Conservation (phyloP, 2,888 invertebrate species). For the Catotricha subobsoleta region DNA sequence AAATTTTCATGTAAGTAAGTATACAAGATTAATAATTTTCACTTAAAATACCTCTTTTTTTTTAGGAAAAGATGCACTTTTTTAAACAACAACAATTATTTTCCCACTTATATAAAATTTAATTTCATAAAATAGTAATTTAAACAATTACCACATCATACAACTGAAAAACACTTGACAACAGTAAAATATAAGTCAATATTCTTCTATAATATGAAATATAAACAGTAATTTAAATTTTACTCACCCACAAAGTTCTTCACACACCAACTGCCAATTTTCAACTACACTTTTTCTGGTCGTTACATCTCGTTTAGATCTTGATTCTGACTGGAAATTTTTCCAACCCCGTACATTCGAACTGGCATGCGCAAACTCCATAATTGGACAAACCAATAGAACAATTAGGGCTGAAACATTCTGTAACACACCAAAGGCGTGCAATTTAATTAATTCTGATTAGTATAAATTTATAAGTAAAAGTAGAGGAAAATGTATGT, state of each 20-base stretch:
- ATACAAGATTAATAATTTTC: too few species aligned
- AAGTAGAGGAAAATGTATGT: not conserved
- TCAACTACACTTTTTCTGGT: constrained; percentile 25
- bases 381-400: constrained; percentile 10
- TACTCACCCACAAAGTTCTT: constrained; percentile 32
- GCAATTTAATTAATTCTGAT: constrained; percentile 1
- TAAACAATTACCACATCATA: too few species aligned
- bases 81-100: too few species aligned
- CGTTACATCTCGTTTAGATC: not conserved
- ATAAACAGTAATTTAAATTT: not conserved
- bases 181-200: not conserved
- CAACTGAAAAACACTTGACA: too few species aligned
- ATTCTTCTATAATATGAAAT: not conserved
- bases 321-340: not conserved
- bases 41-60: too few species aligned
- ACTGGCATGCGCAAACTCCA: constrained; percentile 9
- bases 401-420: constrained; percentile 8
- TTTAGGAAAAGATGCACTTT: too few species aligned
- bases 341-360: not conserved
- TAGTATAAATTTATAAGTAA: too few species aligned
- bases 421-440: constrained; percentile 2
- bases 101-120: too few species aligned
- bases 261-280: constrained; percentile 30
- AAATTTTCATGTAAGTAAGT: too few species aligned
- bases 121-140: too few species aligned